phyloP scores from a whole-genome alignment of 2,113 vertebrate species.

The Arothron firmamentum region DNA sequence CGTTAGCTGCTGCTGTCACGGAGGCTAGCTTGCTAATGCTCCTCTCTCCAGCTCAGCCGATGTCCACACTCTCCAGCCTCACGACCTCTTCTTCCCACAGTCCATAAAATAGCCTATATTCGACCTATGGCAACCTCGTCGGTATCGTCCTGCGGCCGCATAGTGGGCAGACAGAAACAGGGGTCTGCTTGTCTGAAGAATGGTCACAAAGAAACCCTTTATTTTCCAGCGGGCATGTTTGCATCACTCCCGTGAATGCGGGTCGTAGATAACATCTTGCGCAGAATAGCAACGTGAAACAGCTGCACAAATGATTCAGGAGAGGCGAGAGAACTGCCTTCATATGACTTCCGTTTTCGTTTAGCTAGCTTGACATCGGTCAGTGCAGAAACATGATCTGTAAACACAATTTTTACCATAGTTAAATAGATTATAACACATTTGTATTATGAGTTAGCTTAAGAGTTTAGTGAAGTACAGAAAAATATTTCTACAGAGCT shows the following conservation, averaged over 20 bases:
- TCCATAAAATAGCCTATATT: conserved; percentile 45
- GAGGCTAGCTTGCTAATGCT: conserved; percentile 53
- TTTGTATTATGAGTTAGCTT: too few relatives aligned
- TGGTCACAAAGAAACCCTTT: conserved; percentile 4
- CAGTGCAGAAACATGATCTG: too few relatives aligned
- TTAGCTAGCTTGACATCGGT: neutral
- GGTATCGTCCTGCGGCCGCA: conserved; percentile 18
- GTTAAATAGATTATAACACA: too few relatives aligned
- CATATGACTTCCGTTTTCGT: conserved; percentile 20
- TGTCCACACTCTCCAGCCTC: conserved; percentile 46
- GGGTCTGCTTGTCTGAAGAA: neutral
- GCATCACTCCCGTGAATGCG: conserved; percentile 33
- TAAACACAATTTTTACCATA: too few relatives aligned
- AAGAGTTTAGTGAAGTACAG: too few relatives aligned
- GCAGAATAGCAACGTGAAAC: conserved; percentile 52
- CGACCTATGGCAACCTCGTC: conserved; percentile 14
- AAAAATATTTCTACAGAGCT: too few relatives aligned
- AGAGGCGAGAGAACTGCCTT: conserved; percentile 6
- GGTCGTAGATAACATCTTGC: conserved; percentile 51
- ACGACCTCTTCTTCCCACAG: conserved; percentile 36
- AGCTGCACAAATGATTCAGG: conserved; percentile 26
- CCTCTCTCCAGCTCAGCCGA: conserved; percentile 23
- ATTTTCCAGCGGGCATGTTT: conserved; percentile 20
- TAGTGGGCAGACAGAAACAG: conserved; percentile 26
- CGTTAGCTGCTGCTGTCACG: conserved; percentile 14